phyloP scores from a whole-genome alignment of 2,797 vertebrate species.

The Ptychadena robeensis region DNA sequence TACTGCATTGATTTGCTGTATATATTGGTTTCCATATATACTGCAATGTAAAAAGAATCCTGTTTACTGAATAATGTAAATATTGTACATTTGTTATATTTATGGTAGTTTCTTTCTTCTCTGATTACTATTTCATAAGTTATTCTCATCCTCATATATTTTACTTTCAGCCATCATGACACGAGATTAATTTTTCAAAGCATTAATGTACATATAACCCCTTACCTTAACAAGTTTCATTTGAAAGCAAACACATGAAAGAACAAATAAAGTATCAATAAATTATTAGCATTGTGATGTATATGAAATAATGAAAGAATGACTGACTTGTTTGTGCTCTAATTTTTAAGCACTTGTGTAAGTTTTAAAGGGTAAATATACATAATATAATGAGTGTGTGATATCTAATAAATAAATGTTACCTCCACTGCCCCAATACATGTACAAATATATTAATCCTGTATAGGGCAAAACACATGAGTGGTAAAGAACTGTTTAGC shows the following conservation, averaged over 20 bases:
- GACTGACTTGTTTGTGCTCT: not conserved
- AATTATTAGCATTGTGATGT: not conserved
- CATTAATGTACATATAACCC: not conserved
- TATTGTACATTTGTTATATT: not conserved
- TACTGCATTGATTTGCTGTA: too few species aligned
- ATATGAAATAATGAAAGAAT: not conserved
- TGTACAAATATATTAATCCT: too few species aligned
- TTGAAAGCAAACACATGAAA: not conserved
- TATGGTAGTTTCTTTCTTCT: not conserved
- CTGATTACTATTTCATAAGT: too few species aligned
- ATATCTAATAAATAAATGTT: too few species aligned
- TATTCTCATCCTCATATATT: not conserved
- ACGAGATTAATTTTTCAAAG: not conserved
- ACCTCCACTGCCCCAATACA: too few species aligned
- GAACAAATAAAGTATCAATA: not conserved
- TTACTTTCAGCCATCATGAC: not conserved
- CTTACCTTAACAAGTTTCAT: not conserved
- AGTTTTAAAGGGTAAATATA: not conserved
- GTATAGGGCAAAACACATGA: too few species aligned
- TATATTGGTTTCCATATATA: too few species aligned
- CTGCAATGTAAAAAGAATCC: not conserved
- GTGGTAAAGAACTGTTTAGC: too few species aligned
- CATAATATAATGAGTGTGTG: too few species aligned
- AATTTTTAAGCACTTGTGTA: not conserved
- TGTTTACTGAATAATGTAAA: not conserved